Conservation (phyloP, 2,888 invertebrate species). For the Platynereis dumerilii region DNA sequence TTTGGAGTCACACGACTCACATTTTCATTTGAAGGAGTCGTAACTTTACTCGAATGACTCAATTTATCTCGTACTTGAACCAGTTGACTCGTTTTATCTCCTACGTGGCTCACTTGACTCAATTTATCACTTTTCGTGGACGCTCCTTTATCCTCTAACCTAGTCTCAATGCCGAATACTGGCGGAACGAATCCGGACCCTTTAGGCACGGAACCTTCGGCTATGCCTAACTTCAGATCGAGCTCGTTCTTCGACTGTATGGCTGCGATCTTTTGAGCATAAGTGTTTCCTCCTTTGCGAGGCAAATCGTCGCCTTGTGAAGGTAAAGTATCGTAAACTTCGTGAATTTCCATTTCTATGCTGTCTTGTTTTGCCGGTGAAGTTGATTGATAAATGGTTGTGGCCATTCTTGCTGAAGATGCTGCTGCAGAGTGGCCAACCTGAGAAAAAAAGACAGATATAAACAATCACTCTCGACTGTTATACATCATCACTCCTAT, state of each 20-base stretch:
- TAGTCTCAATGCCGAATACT: constrained; percentile 2
- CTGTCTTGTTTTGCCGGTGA: too few relatives aligned
- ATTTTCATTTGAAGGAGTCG: too few relatives aligned
- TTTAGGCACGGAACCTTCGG: background rate
- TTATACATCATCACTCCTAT: too few relatives aligned
- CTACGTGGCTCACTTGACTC: too few relatives aligned
- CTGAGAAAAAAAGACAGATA: constrained; percentile 1
- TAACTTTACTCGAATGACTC: too few relatives aligned
- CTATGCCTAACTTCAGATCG: constrained; percentile 13
- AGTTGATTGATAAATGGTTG: constrained; percentile 11
- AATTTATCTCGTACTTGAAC: too few relatives aligned
- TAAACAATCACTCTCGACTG: background rate
- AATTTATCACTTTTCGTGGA: too few relatives aligned
- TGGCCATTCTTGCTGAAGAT: constrained; percentile 16
- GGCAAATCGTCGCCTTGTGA: too few relatives aligned
- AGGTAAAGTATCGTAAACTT: too few relatives aligned
- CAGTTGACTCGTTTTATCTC: too few relatives aligned
- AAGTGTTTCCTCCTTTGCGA: constrained; percentile 8
- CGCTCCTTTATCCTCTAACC: too few relatives aligned
- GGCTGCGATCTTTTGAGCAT: constrained; percentile 28
- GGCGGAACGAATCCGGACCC: constrained; percentile 29
- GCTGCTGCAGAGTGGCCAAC: constrained; percentile 16
- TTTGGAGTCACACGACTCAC: background rate
- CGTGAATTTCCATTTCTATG: too few relatives aligned
- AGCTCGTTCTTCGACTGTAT: constrained; percentile 20